These are phyloP conservation scores for Psophia crepitans DNA, from an alignment of 2,113 vertebrate species.

Conservation along the genomic window DNA sequence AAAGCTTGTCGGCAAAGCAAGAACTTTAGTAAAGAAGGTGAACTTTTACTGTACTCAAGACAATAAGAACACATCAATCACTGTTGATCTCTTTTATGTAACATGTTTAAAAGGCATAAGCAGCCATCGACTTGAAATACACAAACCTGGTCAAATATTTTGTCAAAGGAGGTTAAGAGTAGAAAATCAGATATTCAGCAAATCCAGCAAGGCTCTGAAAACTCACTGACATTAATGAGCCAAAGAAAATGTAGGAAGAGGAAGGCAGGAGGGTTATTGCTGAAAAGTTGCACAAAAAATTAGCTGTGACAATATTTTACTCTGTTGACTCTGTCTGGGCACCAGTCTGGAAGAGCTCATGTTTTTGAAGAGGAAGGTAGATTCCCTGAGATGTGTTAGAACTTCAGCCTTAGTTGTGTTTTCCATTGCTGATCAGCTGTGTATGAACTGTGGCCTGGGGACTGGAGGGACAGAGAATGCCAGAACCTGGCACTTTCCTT, in stretches of 20 bases:
- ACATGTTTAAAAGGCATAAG: not conserved
- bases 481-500: constrained; percentile 73
- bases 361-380: not conserved
- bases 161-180: not conserved
- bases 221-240: not conserved
- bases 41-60: not conserved
- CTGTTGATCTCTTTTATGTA: not conserved
- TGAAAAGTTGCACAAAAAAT: not conserved
- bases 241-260: not conserved
- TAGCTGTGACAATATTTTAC: not conserved
- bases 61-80: not conserved
- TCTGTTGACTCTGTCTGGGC: not conserved
- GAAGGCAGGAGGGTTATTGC: not conserved
- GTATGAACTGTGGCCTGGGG: not conserved
- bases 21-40: not conserved
- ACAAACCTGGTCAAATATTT: not conserved
- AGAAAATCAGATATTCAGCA: not conserved
- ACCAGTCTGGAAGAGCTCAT: not conserved
- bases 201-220: not conserved
- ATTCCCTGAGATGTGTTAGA: not conserved
- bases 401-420: not conserved
- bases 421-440: not conserved
- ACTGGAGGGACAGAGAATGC: constrained; percentile 61
- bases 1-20: not conserved
- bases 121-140: not conserved